Conservation (phyloP, 1,140 invertebrate species). For the Ephestia elutella region DNA sequence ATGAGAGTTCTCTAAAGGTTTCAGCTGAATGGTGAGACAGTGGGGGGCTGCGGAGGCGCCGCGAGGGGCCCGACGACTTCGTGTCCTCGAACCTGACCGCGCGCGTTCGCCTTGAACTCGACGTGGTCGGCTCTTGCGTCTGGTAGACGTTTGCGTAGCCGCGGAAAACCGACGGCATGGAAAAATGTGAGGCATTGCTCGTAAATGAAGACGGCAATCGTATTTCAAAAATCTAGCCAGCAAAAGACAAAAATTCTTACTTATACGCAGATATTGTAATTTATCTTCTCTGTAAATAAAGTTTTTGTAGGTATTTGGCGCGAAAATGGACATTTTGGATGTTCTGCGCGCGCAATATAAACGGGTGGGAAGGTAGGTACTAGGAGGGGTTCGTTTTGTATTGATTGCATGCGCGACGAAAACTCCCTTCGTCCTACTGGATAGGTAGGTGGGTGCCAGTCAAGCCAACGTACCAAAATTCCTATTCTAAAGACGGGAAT, state of each 20-base stretch:
- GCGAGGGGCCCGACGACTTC: slow-evolving; percentile 46
- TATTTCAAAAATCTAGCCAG: not conserved
- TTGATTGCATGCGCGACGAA: slow-evolving; percentile 51
- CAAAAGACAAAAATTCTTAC: not conserved
- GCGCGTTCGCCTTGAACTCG: slow-evolving; percentile 68
- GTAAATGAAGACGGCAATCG: not conserved
- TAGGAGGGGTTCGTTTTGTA: slow-evolving; percentile 53
- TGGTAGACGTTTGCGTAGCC: slow-evolving; percentile 31
- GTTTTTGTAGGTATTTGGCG: slow-evolving; percentile 29
- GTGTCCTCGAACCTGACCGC: slow-evolving; percentile 72
- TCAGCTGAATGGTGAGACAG: slow-evolving; percentile 9
- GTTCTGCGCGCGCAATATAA: slow-evolving; percentile 51
- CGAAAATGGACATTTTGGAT: slow-evolving; percentile 35
- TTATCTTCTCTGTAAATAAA: slow-evolving; percentile 8
- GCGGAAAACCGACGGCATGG: slow-evolving; percentile 43
- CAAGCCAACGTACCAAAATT: no score
- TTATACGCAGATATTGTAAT: no score
- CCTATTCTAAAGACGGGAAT: no score
- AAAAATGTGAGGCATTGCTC: slow-evolving; percentile 20
- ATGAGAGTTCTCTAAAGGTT: not conserved
- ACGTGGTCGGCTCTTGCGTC: slow-evolving; percentile 42
- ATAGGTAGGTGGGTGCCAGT: no score
- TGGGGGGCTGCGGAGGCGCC: slow-evolving; percentile 33
- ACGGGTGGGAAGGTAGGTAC: slow-evolving; percentile 10
- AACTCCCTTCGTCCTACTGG: slow-evolving; percentile 40